Base-by-base conservation (phyloP, 2,113 vertebrate genomes). In the Rhynchomys soricoides region DNA sequence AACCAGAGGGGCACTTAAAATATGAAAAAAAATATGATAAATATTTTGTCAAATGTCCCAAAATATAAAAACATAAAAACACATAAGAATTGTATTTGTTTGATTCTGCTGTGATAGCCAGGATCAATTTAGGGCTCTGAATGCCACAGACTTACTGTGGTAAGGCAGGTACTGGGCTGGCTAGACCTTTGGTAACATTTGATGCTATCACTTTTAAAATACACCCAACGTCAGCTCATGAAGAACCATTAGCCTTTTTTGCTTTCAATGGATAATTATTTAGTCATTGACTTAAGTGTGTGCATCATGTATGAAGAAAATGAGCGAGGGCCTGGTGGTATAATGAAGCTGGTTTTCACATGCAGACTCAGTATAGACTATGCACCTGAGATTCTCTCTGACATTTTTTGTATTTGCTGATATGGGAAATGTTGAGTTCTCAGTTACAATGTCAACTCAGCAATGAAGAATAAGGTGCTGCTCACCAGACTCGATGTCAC, bases 401-500 rank as follows among this genome's bases (percentile, higher is more conserved):
- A 50, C 21, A 50, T 94, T 68, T 62, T 96, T 52, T 40, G 13
- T 83, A 70, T 85, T 95, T 90, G 29, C 22, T 86, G 34, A 77
- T 91, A 4, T n/a, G 40, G 40, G 21, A 96, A 91, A 83, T 45
- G 71, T 21, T 85, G 40, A 68, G 26, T 90, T 81, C 2, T 31
- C 66, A 97, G 5, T 45, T 40, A 96, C 90, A 13, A 34, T 93
- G 73, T 93, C 89, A 50, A 95, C 75, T 2, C 82, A 12, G 9
- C 96, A 11, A 86, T 88, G 29, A 89, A 94, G n/a, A 71, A 96
- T 88, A 66, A 94, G 11, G 48, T 22, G 64, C 71, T 1, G 0
- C 64, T 94, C 43, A 73, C 59, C 74, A 97, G 73, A 93, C 98
- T 97, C 95, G 77, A 37, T 55, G 81, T 77, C 91, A 98, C 86